Base-by-base conservation (phyloP, 2,888 invertebrate species). In the Acrobasis suavella region DNA sequence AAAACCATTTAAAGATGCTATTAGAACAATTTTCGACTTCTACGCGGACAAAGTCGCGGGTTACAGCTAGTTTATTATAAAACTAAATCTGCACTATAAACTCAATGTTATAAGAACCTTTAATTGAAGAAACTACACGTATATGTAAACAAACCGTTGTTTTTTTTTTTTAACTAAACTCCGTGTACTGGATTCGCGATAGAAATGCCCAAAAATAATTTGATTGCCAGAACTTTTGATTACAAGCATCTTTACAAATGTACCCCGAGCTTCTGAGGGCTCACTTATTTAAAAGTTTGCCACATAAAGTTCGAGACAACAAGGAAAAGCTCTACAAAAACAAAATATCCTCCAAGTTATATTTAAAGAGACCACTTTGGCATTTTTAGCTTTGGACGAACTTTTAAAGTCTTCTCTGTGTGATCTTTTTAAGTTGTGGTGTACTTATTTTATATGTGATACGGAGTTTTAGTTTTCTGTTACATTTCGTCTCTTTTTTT, bases 181-280 rank as follows among this genome's bases (percentile, higher is more conserved):
- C n/a, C n/a, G 14, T 3, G 46, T 46, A 46, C 32, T 7, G 46
- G 14, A 46, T 46, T 14, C 46, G n/a, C 12, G 3, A 63, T 64
- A 64, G 52, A 60, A 65, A 65, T 15, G 62, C 65, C n/a, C 39
- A 46, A 46, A 46, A 46, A 46, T 46, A 46, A 46, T 46, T 42
- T 46, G 6, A 7, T 14, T 46, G n/a, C n/a, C n/a, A 46, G 46
- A 46, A 46, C 14, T 46, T 46, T 46, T n/a, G 46, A 51, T 10
- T 62, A 9, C 66, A 64, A 14, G 69, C 60, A 58, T 66, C 60
- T 67, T 46, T 46, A 46, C n/a, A 46, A 46, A 46, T 46, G 46
- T n/a, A 46, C 46, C 32, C 8, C n/a, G 46, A 46, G 32, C 32
- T 32, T 52, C 32, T 32, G 32, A 32, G 32, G 32, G 14, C 52